Conservation (phyloP, 2,888 invertebrate genomes). For the Sminthurides aquaticus region DNA sequence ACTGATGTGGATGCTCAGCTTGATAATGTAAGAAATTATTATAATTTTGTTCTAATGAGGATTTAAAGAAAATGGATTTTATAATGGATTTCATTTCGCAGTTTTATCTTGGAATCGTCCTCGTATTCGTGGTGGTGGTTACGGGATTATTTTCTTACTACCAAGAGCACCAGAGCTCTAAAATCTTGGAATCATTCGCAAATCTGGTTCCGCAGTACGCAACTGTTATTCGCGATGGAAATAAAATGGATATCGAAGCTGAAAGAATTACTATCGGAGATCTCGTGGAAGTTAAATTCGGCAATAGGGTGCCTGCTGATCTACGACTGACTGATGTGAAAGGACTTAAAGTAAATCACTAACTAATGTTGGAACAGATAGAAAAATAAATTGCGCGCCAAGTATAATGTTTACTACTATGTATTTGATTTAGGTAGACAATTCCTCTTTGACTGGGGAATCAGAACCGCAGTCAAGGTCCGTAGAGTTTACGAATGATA, state of each 20-base stretch:
- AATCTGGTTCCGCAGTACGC: constrained; percentile 59
- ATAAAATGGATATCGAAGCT: constrained; percentile 81
- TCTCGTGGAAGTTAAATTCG: constrained; percentile 97
- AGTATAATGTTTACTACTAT: too few relatives aligned
- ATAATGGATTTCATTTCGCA: too few relatives aligned
- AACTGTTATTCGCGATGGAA: constrained; percentile 87
- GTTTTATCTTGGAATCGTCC: constrained; percentile 88
- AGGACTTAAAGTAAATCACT: constrained; percentile 67
- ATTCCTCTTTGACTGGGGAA: constrained; percentile 90
- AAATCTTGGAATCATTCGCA: constrained; percentile 64
- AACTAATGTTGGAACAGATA: not conserved
- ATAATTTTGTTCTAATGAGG: too few relatives aligned
- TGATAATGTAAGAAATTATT: constrained; percentile 62
- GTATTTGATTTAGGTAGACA: constrained; percentile 58
- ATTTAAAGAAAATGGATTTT: too few relatives aligned
- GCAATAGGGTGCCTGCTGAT: constrained; percentile 97
- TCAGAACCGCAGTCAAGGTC: constrained; percentile 79
- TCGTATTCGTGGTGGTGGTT: constrained; percentile 92
- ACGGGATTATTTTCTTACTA: constrained; percentile 99
- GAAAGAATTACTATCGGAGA: constrained; percentile 95
- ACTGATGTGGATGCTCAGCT: constrained; percentile 92
- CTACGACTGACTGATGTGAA: constrained; percentile 88
- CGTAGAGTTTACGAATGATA: constrained; percentile 84
- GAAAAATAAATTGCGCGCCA: not conserved
- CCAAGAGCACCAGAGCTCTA: constrained; percentile 93